Base-by-base conservation (phyloP, 2,113 vertebrate genomes). In the Plecotus auritus region DNA sequence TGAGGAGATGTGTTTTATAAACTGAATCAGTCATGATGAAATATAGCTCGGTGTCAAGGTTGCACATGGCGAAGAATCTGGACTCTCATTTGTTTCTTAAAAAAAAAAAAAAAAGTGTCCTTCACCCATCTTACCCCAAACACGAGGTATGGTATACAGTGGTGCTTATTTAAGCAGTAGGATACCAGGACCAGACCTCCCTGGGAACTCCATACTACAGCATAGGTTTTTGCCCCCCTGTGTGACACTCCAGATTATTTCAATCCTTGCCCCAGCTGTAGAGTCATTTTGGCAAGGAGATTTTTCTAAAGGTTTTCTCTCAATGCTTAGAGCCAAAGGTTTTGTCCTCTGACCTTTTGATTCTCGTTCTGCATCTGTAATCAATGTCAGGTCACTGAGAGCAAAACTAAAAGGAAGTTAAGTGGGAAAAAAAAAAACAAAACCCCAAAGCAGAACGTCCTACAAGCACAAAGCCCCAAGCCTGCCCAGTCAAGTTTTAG, bases 311-410 rank as follows among this genome's bases (percentile, higher is more conserved):
- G 35, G 42, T 32, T 42, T 64, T 49, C 91, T 94, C 49, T 77
- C 67, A 54, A 90, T 96, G 70, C 42, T 74, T 54, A 67, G 30
- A 88, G 77, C 80, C 78, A 85, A 67, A 97, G 92, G 88, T 97
- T 85, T 89, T 94, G 96, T 66, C 95, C 70, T 96, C 78, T 97
- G 95, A 96, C 83, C 97, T 97, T 97, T 28, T 96, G 93, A 97
- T 97, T 97, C 97, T 80, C 45, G 8, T 20, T 96, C 95, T 97
- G 95, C 96, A 94, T 85, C 85, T 87, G 56, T 64, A 97, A 97
- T 98, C 97, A 92, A 95, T 96, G 82, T 95, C 95, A 67, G 91
- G 92, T 94, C 97, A 95, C 81, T 69, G 66, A 9, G 90, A 96
- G 95, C 11, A 92, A 97, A 97, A 97, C 70, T 88, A 88, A 93